Evolutionary conservation across 2,113 vertebrate species (phyloP).

Genomic region (Puma concolor): DNA sequence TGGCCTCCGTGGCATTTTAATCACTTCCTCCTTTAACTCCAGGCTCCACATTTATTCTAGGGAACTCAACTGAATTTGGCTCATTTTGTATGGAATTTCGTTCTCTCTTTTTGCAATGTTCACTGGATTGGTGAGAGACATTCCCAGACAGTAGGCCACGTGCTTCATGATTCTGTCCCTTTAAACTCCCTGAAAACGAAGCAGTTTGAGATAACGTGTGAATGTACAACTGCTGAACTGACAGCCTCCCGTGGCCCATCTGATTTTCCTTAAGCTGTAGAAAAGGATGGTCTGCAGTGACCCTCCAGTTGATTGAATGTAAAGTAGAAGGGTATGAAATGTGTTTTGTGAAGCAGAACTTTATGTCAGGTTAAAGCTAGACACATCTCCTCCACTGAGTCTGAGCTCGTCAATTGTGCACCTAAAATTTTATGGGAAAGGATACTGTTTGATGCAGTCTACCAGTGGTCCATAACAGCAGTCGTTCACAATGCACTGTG

Average conservation of each 20-base stretch:
- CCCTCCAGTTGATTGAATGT: conserved; percentile 84
- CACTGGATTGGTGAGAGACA: conserved; percentile 12
- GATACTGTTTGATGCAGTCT: conserved; percentile 99
- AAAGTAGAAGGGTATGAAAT: conserved; percentile 86
- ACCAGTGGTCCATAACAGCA: conserved; percentile 99
- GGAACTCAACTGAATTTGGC: conserved; percentile 50
- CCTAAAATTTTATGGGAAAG: conserved; percentile 98
- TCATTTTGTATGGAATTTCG: conserved; percentile 23
- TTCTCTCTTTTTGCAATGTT: neutral
- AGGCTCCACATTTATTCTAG: conserved; percentile 47
- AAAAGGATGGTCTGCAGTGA: conserved; percentile 80
- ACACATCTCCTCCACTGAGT: conserved; percentile 93
- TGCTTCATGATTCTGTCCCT: conserved; percentile 64
- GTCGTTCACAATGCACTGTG: conserved; percentile 99
- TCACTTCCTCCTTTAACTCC: neutral
- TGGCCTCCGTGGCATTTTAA: conserved; percentile 46
- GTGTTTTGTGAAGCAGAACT: conserved; percentile 94
- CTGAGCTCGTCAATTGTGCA: conserved; percentile 94
- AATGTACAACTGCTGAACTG: conserved; percentile 70
- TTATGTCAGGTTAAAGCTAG: conserved; percentile 95
- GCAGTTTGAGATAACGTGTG: conserved; percentile 64
- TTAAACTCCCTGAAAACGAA: conserved; percentile 78
- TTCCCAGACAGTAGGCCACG: conserved; percentile 31
- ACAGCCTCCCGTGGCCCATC: conserved; percentile 75
- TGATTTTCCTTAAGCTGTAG: conserved; percentile 75